A percentile compares a stretch with the other conserved stretches of the same genome.
Conservation (phyloP, 2,888 invertebrate genomes). For the Tenthredo scrophulariae region DNA sequence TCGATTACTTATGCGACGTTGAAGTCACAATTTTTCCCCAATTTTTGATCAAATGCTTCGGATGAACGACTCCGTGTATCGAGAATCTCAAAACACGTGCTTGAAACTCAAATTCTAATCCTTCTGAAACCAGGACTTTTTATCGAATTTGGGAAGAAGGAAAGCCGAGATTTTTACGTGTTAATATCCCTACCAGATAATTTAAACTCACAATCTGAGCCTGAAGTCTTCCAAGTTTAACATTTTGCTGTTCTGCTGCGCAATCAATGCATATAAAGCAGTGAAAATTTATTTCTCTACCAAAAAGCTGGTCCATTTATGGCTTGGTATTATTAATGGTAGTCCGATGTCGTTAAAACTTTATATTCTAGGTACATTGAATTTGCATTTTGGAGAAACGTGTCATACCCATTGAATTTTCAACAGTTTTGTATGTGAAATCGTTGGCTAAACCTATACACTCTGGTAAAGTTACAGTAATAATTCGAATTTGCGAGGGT, state of each 20-base stretch:
- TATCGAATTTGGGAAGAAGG: background rate
- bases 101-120: no score
- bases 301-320: background rate
- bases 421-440: conserved; percentile 10
- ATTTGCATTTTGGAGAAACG: conserved; percentile 40
- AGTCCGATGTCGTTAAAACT: conserved; percentile 26
- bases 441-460: background rate
- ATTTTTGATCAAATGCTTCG: no score
- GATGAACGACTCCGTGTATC: no score
- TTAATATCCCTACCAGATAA: background rate
- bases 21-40: no score
- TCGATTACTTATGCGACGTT: no score
- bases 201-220: background rate
- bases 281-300: background rate
- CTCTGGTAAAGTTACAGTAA: background rate
- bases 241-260: background rate
- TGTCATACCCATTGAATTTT: background rate
- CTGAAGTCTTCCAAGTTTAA: background rate
- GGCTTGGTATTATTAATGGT: background rate
- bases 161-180: background rate
- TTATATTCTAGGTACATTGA: background rate
- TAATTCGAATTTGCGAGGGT: conserved; percentile 15
- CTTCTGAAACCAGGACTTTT: no score
- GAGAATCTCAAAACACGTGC: no score
- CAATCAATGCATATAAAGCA: background rate